Conservation (phyloP, 1,140 invertebrate species). For the Popillia japonica region DNA sequence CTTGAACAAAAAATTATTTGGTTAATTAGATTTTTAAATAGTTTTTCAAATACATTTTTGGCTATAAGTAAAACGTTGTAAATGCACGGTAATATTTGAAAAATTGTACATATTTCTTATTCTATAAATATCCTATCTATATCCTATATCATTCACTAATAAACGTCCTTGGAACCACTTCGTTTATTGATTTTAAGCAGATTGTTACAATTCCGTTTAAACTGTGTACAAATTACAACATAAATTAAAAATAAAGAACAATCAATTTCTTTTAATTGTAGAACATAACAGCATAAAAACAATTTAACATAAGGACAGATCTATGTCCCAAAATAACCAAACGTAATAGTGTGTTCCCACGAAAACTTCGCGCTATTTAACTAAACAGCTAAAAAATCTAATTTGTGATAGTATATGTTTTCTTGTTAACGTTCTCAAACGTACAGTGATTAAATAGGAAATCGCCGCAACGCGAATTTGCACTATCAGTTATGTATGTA, state of each 20-base stretch:
- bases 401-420: conserved; percentile 4
- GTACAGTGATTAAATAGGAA: background rate
- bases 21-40: background rate
- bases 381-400: conserved; percentile 9
- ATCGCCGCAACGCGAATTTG: conserved; percentile 20
- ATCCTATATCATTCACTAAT: conserved; percentile 24
- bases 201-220: conserved; percentile 13
- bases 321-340: background rate
- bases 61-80: background rate
- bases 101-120: background rate
- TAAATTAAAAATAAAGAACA: conserved; percentile 13
- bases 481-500: conserved; percentile 30
- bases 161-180: conserved; percentile 3
- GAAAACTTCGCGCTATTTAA: background rate
- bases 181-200: conserved; percentile 32
- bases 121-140: conserved; percentile 23
- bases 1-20: background rate
- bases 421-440: conserved; percentile 7
- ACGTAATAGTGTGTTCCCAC: background rate
- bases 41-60: background rate
- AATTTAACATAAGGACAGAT: background rate
- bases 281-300: background rate
- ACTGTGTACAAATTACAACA: background rate
- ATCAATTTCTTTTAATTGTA: background rate
- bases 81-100: background rate